Evolutionary conservation across 1,140 invertebrate species (phyloP).

Genomic region (Neodiprion virginianus): DNA sequence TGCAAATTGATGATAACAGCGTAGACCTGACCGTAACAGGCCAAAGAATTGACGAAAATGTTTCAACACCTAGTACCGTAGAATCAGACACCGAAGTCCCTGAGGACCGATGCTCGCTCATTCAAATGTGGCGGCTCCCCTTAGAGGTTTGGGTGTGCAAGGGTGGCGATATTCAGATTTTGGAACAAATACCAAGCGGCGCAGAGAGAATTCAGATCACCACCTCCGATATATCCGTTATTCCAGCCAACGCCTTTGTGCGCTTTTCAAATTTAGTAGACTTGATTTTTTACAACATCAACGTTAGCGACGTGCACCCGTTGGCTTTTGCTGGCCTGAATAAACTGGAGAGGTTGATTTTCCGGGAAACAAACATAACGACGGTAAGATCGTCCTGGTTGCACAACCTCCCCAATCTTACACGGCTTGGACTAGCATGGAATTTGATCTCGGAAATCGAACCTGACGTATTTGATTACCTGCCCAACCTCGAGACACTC

Average conservation of each 20-base stretch:
- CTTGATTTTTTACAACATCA: constrained; percentile 37
- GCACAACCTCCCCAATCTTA: constrained; percentile 29
- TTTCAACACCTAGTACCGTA: background rate
- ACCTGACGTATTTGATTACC: constrained; percentile 31
- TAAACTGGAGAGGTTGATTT: constrained; percentile 34
- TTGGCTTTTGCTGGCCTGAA: constrained; percentile 33
- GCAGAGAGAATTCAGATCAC: constrained; percentile 37
- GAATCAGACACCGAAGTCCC: background rate
- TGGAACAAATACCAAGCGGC: constrained; percentile 31
- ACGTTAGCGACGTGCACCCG: constrained; percentile 31
- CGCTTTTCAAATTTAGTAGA: constrained; percentile 36
- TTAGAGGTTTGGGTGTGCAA: constrained; percentile 29
- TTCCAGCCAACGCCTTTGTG: constrained; percentile 27
- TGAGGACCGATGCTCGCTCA: background rate
- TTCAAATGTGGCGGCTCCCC: background rate
- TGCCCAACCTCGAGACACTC: constrained; percentile 34
- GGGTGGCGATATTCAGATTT: constrained; percentile 33
- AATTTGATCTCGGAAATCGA: constrained; percentile 42
- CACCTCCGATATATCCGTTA: constrained; percentile 33
- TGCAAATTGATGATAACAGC: background rate
- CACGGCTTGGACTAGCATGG: constrained; percentile 37
- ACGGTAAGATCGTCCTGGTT: constrained; percentile 37
- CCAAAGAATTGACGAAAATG: background rate
- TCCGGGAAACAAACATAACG: constrained; percentile 37
- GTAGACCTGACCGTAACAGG: background rate